Evolutionary conservation across 2,797 vertebrate species (phyloP).

Genomic region (Dallia pectoralis): DNA sequence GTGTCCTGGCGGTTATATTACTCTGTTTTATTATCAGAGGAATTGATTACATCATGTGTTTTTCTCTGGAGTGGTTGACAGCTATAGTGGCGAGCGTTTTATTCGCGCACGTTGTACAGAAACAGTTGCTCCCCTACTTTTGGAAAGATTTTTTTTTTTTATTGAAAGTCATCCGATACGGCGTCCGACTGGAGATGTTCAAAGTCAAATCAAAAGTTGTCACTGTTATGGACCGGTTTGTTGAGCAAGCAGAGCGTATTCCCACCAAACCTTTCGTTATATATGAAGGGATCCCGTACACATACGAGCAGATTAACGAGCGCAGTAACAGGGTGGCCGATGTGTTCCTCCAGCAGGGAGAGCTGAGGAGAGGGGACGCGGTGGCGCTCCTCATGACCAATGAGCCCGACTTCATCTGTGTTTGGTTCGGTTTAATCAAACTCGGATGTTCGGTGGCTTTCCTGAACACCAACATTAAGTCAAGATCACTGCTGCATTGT

Average conservation of each 20-base stretch:
- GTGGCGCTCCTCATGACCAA: constrained; percentile 90
- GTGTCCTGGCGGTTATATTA: too few species aligned
- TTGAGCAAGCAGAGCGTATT: constrained; percentile 73
- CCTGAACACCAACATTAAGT: constrained; percentile 85
- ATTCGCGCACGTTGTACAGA: constrained; percentile 72
- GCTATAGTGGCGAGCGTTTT: constrained; percentile 65
- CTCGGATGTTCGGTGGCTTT: constrained; percentile 89
- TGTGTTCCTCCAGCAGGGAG: constrained; percentile 67
- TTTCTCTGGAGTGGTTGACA: constrained; percentile 63
- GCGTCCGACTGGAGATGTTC: constrained; percentile 60
- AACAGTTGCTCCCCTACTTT: constrained; percentile 80
- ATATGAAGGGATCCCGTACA: constrained; percentile 76
- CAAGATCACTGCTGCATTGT: constrained; percentile 83
- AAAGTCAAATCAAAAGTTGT: constrained; percentile 57
- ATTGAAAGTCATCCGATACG: constrained; percentile 66
- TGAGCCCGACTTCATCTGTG: constrained; percentile 88
- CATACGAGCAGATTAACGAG: constrained; percentile 79
- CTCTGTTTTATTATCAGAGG: not conserved
- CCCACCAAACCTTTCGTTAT: constrained; percentile 85
- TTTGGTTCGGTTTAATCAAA: constrained; percentile 90
- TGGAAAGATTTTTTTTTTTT: constrained; percentile 82
- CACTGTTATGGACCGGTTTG: constrained; percentile 82
- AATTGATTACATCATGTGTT: constrained; percentile 53
- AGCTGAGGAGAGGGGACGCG: constrained; percentile 75
- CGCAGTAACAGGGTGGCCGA: constrained; percentile 82